Conservation (phyloP, 2,113 vertebrate species). For the Bufo bufo region DNA sequence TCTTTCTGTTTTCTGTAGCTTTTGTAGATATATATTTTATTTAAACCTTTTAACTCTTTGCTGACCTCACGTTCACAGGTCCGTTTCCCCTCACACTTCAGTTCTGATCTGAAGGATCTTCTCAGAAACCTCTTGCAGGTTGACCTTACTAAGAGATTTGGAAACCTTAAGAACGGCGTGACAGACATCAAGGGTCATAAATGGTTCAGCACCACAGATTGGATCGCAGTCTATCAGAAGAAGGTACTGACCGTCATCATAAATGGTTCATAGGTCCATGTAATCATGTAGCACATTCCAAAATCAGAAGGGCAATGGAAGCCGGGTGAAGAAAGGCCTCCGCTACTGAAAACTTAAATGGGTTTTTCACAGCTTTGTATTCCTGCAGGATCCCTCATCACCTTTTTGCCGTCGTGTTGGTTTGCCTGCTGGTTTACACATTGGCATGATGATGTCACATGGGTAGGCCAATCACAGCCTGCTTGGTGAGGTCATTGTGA, state of each 20-base stretch:
- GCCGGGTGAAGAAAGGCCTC: no score
- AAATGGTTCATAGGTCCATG: not conserved
- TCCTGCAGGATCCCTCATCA: no score
- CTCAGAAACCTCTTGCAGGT: slow-evolving; percentile 90
- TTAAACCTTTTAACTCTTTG: not conserved
- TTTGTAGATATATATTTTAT: not conserved
- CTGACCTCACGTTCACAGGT: slow-evolving; percentile 67
- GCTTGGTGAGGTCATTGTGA: no score
- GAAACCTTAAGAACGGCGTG: slow-evolving; percentile 91
- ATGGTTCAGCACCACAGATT: slow-evolving; percentile 91
- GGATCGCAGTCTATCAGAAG: slow-evolving; percentile 91
- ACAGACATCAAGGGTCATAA: slow-evolving; percentile 92
- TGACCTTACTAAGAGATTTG: slow-evolving; percentile 90
- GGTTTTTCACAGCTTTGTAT: no score
- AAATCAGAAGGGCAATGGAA: no score
- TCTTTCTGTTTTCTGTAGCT: not conserved
- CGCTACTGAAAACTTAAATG: no score
- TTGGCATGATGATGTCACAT: no score
- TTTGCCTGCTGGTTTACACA: no score
- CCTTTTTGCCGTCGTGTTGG: no score
- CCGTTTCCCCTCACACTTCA: slow-evolving; percentile 91
- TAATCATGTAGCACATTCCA: not conserved
- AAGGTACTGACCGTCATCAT: slow-evolving; percentile 71
- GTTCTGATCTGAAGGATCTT: slow-evolving; percentile 91
- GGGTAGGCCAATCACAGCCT: no score